Evolutionary conservation across 2,113 vertebrate species (phyloP).

Genomic region (Tetrax tetrax): DNA sequence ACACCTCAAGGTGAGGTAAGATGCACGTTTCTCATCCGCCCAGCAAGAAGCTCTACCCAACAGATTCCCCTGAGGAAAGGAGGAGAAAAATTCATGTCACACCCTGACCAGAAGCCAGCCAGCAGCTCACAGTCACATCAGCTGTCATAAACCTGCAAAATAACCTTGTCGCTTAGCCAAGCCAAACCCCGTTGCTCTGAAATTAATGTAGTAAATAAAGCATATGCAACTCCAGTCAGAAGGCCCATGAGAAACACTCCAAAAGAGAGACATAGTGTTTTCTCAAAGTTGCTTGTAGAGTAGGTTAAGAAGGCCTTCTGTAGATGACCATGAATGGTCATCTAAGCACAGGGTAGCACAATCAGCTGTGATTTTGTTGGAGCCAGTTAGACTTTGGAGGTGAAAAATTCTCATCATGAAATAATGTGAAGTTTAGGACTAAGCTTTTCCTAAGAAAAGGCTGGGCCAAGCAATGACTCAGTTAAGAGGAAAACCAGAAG

Average conservation of each 20-base stretch:
- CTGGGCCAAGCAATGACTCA: background rate
- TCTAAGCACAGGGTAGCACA: background rate
- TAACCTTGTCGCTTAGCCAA: background rate
- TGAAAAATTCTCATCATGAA: background rate
- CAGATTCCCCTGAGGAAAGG: background rate
- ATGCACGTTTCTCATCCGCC: background rate
- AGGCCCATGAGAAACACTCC: background rate
- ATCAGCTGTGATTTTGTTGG: background rate
- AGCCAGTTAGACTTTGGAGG: background rate
- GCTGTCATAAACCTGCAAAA: background rate
- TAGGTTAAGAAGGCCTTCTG: background rate
- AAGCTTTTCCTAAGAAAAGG: background rate
- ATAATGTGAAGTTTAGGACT: background rate
- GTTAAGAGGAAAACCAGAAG: background rate
- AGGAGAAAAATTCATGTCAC: background rate
- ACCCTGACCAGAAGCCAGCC: background rate
- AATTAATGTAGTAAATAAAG: background rate
- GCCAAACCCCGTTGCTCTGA: background rate
- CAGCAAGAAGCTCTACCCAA: background rate
- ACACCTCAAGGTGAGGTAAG: background rate
- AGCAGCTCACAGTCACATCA: background rate
- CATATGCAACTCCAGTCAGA: background rate
- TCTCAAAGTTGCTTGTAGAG: background rate
- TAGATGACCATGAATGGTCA: background rate
- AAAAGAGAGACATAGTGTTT: background rate